Conservation (phyloP, 2,888 invertebrate species). For the Mythimna loreyi region DNA sequence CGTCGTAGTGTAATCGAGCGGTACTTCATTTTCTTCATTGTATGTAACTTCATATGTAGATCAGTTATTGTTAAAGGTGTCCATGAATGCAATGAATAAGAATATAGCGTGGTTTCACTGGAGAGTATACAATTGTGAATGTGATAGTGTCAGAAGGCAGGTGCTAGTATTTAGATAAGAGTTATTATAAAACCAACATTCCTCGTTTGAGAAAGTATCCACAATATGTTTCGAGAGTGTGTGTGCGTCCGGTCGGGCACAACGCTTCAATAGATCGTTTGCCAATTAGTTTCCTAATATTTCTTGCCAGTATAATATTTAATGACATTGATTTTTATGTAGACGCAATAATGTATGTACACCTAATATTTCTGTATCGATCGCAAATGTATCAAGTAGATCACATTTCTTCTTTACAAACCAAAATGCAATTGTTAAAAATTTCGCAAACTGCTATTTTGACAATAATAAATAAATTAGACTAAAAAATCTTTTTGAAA, state of each 20-base stretch:
- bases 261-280: conserved; percentile 69
- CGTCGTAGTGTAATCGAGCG: conserved; percentile 22
- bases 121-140: conserved; percentile 70
- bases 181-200: conserved; percentile 75
- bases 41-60: conserved; percentile 28
- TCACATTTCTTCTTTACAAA: background rate
- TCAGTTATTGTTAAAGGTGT: conserved; percentile 12
- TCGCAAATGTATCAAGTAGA: conserved; percentile 5
- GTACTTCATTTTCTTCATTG: conserved; percentile 28
- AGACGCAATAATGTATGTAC: conserved; percentile 27
- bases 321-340: conserved; percentile 55
- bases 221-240: conserved; percentile 48
- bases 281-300: conserved; percentile 73
- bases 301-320: conserved; percentile 81
- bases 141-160: conserved; percentile 73
- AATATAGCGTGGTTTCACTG: conserved; percentile 24
- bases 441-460: conserved; percentile 51
- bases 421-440: conserved; percentile 32
- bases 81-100: conserved; percentile 13
- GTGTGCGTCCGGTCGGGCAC: conserved; percentile 52
- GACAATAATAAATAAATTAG: conserved; percentile 58
- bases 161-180: conserved; percentile 81
- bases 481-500: conserved; percentile 32
- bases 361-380: conserved; percentile 61
- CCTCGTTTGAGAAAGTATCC: conserved; percentile 66